Percentiles rank a stretch among this genome's conserved stretches.
Conservation (phyloP, 2,113 vertebrate species). For the Columba janthina region DNA sequence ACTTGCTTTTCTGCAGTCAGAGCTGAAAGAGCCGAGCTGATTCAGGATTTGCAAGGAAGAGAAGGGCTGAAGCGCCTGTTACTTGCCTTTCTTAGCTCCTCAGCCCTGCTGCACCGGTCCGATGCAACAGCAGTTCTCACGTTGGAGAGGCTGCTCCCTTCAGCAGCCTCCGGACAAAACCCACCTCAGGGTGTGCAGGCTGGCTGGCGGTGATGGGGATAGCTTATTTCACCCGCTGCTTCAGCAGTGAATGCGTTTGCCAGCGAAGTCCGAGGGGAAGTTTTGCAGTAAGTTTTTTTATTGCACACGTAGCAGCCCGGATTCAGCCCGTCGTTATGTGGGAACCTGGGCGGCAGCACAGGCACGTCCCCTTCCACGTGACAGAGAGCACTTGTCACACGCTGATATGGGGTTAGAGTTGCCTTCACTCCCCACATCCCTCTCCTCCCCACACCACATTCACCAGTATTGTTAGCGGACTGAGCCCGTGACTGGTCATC, state of each 20-base stretch:
- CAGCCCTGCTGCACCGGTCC: background rate
- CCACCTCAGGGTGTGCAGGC: background rate
- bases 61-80: background rate
- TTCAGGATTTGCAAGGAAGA: background rate
- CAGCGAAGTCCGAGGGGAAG: background rate
- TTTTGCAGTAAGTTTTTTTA: background rate
- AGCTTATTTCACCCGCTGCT: background rate
- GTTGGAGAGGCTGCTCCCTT: background rate
- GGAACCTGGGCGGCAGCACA: slow-evolving; percentile 10
- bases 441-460: background rate
- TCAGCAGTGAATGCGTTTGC: background rate
- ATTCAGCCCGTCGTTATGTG: background rate
- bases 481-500: background rate
- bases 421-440: background rate
- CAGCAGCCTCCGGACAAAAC: background rate
- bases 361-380: background rate
- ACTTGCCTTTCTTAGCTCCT: slow-evolving; percentile 26
- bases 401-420: background rate
- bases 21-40: background rate
- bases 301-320: background rate
- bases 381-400: background rate
- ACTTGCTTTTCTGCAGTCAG: background rate
- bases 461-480: background rate
- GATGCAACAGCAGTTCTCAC: background rate
- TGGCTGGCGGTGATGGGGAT: slow-evolving; percentile 36